phyloP scores from a whole-genome alignment of 2,888 invertebrate species.

The Pycnomerus fuliginosus region DNA sequence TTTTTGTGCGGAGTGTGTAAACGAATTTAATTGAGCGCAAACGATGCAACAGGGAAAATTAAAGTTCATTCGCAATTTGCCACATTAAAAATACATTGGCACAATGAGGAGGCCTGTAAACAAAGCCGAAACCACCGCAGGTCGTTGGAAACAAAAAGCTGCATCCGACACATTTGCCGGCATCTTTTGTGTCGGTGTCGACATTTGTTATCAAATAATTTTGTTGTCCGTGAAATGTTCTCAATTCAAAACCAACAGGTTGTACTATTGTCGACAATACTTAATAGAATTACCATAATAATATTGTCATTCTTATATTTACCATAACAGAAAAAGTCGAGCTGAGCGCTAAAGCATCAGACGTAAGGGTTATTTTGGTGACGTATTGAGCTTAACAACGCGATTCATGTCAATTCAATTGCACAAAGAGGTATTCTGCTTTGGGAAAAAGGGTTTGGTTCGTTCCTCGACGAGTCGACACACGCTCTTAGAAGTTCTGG shows the following conservation, averaged over 20 bases:
- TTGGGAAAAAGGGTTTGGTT: background rate
- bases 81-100: slow-evolving; percentile 43
- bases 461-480: slow-evolving; percentile 1
- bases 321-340: slow-evolving; percentile 48
- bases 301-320: slow-evolving; percentile 54
- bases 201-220: slow-evolving; percentile 53
- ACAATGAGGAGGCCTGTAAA: slow-evolving; percentile 37
- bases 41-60: slow-evolving; percentile 15
- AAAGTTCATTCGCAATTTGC: slow-evolving; percentile 42
- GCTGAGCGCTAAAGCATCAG: slow-evolving; percentile 26
- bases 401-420: slow-evolving; percentile 50
- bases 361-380: slow-evolving; percentile 47
- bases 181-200: slow-evolving; percentile 45
- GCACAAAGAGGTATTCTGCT: slow-evolving; percentile 38
- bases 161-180: slow-evolving; percentile 44
- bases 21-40: slow-evolving; percentile 1
- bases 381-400: slow-evolving; percentile 46
- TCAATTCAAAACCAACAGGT: slow-evolving; percentile 52
- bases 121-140: slow-evolving; percentile 38
- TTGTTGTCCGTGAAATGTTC: slow-evolving; percentile 52
- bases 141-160: slow-evolving; percentile 41
- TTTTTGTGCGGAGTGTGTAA: too few species aligned
- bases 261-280: slow-evolving; percentile 51
- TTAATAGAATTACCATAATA: slow-evolving; percentile 55
- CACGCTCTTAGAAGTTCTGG: slow-evolving; percentile 5